Base-by-base conservation (phyloP, 1,140 invertebrate species). In the Geopemphigus sp. region DNA sequence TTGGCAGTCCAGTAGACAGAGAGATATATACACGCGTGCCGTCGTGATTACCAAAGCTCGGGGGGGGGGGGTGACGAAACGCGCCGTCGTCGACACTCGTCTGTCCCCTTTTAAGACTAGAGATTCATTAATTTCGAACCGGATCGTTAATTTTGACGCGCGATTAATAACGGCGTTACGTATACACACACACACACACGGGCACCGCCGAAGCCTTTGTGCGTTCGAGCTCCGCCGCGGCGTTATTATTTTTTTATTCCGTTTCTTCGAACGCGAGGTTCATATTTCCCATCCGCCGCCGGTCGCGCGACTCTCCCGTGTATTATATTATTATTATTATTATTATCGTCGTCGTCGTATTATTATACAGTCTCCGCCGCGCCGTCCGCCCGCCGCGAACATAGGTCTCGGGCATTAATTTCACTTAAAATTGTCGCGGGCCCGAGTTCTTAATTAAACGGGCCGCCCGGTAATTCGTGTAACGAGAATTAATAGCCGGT, bases 401-500 rank as follows among this genome's bases (percentile, higher is more conserved):
- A 26, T 68, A 68, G 66, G 66, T 68, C 66, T 47, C 56, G 74
- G 39, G 74, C 74, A 78, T 78, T 78, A 78, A 78, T 78, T 78
- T 78, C 57, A 78, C 74, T 78, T 78, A 78, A 63, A 78, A 78
- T 78, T 78, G 74, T 78, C 74, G 72, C 54, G 19, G 26, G 72
- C 72, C 26, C 74, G 39, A 78, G 74, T 78, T 78, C 74, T 78
- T 78, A 78, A 78, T 78, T 78, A 78, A 78, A 78, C 74, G 57
- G 39, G 74, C 74, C 57, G 47, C 74, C 74, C 56, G 74, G 74
- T 78, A 78, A 78, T 78, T 78, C 63, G 74, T 78, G 61, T 78
- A 78, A 78, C 74, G 50, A 78, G 74, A 78, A 78, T 78, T 78
- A 78, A 78, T 78, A 63, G 74, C 57, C 54, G 54, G 57, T 78